Percentiles rank a stretch among this genome's conserved stretches.
Evolutionary conservation across 2,113 vertebrate species (phyloP).

Genomic region (Silurus glanis): DNA sequence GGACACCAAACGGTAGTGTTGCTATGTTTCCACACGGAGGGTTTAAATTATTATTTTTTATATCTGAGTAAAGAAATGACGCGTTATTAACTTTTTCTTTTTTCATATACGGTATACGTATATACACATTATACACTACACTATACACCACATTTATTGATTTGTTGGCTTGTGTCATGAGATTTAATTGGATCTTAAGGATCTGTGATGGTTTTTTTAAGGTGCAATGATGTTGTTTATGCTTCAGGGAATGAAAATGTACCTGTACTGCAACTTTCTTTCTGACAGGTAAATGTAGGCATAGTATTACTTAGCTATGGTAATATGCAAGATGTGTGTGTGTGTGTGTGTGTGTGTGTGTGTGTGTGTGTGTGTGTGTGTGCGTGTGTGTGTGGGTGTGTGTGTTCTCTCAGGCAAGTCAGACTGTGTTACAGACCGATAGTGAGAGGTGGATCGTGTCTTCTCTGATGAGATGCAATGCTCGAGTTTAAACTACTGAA

Average conservation of each 20-base stretch:
- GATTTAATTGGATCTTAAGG: neutral
- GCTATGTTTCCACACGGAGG: no score
- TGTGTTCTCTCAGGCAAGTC: neutral
- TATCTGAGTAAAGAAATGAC: no score
- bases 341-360: neutral
- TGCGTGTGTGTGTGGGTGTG: neutral
- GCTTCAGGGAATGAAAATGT: neutral
- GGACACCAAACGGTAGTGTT: no score
- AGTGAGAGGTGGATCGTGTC: neutral
- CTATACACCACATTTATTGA: neutral
- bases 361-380: slow-evolving; percentile 4
- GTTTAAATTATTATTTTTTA: no score
- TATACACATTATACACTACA: no score
- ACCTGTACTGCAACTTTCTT: neutral
- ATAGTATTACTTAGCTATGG: neutral
- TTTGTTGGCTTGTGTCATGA: neutral
- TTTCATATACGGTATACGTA: no score
- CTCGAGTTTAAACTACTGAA: neutral
- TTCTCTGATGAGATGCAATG: neutral
- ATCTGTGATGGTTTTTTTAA: neutral
- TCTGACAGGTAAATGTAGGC: neutral
- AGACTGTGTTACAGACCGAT: neutral
- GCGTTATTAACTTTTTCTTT: no score
- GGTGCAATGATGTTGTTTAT: slow-evolving; percentile 8
- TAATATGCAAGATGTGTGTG: neutral